Evolutionary conservation across 2,113 vertebrate genomes (phyloP).

Genomic region (Tychaedon coryphoeus): DNA sequence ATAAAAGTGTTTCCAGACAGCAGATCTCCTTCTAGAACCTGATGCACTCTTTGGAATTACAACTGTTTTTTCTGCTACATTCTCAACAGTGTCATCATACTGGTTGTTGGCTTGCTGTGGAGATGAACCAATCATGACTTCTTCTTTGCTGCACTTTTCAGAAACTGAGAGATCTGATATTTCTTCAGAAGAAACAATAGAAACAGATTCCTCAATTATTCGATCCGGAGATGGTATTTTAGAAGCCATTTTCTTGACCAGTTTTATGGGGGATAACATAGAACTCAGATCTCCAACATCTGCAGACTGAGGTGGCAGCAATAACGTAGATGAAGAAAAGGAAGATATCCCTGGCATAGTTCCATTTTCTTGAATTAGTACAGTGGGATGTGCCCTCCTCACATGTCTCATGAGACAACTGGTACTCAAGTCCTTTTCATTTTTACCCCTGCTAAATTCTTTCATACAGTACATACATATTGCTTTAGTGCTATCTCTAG

Average conservation of each 20-base stretch:
- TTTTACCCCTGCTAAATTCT: constrained; percentile 96
- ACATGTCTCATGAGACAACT: constrained; percentile 98
- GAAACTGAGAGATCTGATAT: constrained; percentile 76
- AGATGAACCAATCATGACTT: constrained; percentile 66
- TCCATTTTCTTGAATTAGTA: constrained; percentile 82
- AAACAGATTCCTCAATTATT: constrained; percentile 74
- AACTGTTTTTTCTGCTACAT: constrained; percentile 72
- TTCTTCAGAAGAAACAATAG: constrained; percentile 80
- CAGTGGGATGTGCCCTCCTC: constrained; percentile 91
- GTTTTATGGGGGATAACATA: constrained; percentile 79
- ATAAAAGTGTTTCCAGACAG: constrained; percentile 98
- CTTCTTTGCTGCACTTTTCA: constrained; percentile 76
- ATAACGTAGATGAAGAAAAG: constrained; percentile 63
- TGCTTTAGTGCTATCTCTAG: constrained; percentile 94
- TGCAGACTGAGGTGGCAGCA: constrained; percentile 67
- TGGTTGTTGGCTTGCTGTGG: constrained; percentile 74
- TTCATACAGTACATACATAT: constrained; percentile 99
- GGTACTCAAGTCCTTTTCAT: constrained; percentile 96
- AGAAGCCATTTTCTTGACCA: constrained; percentile 81
- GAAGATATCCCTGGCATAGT: constrained; percentile 64
- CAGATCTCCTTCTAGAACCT: constrained; percentile 89
- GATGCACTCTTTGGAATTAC: constrained; percentile 81
- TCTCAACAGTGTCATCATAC: constrained; percentile 79
- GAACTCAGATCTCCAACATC: constrained; percentile 65
- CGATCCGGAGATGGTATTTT: constrained; percentile 82